phyloP scores from a whole-genome alignment of 2,113 vertebrate genomes.

The Panthera tigris region DNA sequence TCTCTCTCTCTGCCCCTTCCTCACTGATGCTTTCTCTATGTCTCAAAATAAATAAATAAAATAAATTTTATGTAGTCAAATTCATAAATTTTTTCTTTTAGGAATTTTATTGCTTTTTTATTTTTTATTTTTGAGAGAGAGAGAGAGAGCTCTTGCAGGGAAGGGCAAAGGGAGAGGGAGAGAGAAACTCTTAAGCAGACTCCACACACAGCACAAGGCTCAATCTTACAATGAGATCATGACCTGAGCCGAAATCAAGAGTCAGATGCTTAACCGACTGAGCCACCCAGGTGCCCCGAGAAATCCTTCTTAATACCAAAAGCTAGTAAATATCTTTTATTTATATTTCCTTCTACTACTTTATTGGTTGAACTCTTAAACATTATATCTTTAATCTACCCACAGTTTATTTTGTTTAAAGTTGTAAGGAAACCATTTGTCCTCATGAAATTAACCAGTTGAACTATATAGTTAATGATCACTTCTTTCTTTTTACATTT shows the following conservation, averaged over 20 bases:
- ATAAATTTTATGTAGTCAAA: neutral
- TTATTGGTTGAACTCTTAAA: slow-evolving; percentile 20
- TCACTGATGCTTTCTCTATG: too few species aligned
- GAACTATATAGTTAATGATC: neutral
- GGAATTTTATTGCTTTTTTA: neutral
- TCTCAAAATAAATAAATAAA: too few species aligned
- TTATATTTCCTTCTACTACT: slow-evolving; percentile 11
- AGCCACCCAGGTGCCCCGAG: neutral
- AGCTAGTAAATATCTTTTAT: neutral
- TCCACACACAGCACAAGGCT: too few species aligned
- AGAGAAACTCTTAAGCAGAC: too few species aligned
- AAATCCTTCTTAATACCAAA: slow-evolving; percentile 22
- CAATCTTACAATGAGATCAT: too few species aligned
- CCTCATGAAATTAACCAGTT: neutral
- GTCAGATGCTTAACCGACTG: too few species aligned
- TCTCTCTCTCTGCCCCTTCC: too few species aligned
- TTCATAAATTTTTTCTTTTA: slow-evolving; percentile 32
- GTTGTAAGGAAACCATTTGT: neutral
- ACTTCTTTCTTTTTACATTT: neutral
- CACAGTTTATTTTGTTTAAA: neutral
- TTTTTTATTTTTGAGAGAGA: too few species aligned
- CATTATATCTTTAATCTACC: neutral
- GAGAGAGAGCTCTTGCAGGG: too few species aligned
- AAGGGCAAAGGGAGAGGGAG: too few species aligned
- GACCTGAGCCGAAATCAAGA: too few species aligned